A percentile compares a stretch with the other conserved stretches of the same genome.
Conservation (phyloP, 2,113 vertebrate species). For the Vombatus ursinus region DNA sequence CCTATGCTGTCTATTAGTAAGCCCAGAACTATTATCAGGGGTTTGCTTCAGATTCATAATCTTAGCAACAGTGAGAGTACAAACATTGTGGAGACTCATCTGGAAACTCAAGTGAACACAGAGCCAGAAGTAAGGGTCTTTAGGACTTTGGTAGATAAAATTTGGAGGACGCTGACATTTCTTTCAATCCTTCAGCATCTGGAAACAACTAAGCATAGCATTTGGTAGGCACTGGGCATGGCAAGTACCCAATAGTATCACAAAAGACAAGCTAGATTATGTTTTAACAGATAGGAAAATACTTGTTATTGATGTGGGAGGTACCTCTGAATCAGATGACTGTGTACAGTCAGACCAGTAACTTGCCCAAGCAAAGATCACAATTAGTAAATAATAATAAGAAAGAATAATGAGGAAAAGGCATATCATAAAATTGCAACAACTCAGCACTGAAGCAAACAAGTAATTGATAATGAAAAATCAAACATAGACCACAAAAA, state of each 20-base stretch:
- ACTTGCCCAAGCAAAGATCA: neutral
- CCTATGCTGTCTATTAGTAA: neutral
- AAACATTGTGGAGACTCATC: neutral
- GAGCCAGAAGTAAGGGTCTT: neutral
- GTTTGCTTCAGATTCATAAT: neutral
- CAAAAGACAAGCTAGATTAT: neutral
- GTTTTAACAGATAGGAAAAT: neutral
- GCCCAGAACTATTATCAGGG: neutral
- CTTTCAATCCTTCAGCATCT: neutral
- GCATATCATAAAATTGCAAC: neutral
- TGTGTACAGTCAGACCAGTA: neutral
- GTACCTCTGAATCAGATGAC: neutral
- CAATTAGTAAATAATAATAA: neutral
- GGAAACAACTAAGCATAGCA: neutral
- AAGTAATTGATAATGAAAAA: neutral
- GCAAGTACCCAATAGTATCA: neutral
- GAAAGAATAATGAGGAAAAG: neutral
- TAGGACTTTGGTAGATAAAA: neutral
- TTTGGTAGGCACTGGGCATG: neutral
- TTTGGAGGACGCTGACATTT: neutral
- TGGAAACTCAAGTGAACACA: neutral
- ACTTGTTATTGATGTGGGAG: neutral
- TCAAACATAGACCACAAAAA: neutral
- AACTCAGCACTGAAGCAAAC: neutral
- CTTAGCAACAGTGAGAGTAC: neutral